phyloP scores from a whole-genome alignment of 1,140 invertebrate genomes.

The Cepaea nemoralis region DNA sequence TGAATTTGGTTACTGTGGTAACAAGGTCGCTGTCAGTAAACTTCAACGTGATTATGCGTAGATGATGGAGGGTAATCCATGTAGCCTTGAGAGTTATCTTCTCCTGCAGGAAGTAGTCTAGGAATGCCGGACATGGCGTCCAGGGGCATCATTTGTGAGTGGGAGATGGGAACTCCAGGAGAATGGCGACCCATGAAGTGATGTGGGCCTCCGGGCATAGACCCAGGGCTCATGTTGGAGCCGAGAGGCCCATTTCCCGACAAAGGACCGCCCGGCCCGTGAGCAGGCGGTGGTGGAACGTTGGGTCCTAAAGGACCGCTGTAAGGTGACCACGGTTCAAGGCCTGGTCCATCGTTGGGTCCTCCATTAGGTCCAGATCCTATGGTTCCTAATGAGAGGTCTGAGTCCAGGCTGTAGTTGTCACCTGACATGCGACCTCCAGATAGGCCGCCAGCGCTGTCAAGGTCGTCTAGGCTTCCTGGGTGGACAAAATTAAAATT shows the following conservation, averaged over 20 bases:
- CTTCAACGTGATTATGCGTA: slow-evolving; percentile 69
- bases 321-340: slow-evolving; percentile 63
- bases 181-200: slow-evolving; percentile 59
- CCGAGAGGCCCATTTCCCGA: slow-evolving; percentile 35
- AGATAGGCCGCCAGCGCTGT: slow-evolving; percentile 54
- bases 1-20: no score
- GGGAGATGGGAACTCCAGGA: slow-evolving; percentile 53
- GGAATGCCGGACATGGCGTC: slow-evolving; percentile 52
- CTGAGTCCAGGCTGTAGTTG: slow-evolving; percentile 58
- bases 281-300: slow-evolving; percentile 29
- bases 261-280: slow-evolving; percentile 29
- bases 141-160: slow-evolving; percentile 56
- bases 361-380: slow-evolving; percentile 61
- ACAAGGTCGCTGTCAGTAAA: slow-evolving; percentile 56
- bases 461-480: slow-evolving; percentile 62
- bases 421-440: slow-evolving; percentile 59
- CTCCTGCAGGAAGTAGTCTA: slow-evolving; percentile 34
- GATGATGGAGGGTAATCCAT: slow-evolving; percentile 61
- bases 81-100: slow-evolving; percentile 52
- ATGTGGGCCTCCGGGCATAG: slow-evolving; percentile 21
- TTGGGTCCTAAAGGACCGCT: slow-evolving; percentile 43
- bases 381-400: slow-evolving; percentile 62
- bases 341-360: slow-evolving; percentile 57
- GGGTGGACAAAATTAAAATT: slow-evolving; percentile 41
- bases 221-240: slow-evolving; percentile 35